phyloP scores from a whole-genome alignment of 2,797 vertebrate species.

The Leuciscus waleckii region DNA sequence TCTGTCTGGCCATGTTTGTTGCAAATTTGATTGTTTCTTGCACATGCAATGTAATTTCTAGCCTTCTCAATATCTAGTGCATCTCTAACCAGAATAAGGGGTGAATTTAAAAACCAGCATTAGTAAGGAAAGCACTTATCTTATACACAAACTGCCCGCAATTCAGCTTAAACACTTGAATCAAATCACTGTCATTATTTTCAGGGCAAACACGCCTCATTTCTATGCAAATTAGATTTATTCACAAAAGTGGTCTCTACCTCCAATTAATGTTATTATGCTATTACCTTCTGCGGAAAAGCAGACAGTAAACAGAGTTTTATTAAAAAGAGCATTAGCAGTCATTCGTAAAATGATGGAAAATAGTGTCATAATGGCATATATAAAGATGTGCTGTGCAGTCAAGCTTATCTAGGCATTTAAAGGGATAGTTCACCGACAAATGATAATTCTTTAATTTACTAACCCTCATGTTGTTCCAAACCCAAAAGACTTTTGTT shows the following conservation, averaged over 20 bases:
- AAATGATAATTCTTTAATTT: not conserved
- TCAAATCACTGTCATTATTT: slow-evolving; percentile 1
- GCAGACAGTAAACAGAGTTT: not conserved
- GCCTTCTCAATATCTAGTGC: not conserved
- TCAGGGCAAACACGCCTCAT: not conserved
- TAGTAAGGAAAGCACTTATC: not conserved
- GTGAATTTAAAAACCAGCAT: not conserved
- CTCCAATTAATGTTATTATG: slow-evolving; percentile 6
- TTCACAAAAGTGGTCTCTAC: slow-evolving; percentile 9
- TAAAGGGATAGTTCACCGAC: not conserved
- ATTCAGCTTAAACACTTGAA: not conserved
- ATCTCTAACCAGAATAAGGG: no score
- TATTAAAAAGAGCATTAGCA: slow-evolving; percentile 9
- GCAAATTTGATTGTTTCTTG: not conserved
- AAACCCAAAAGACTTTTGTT: not conserved
- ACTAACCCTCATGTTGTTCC: not conserved
- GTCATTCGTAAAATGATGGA: not conserved
- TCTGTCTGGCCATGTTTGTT: not conserved
- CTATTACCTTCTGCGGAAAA: not conserved
- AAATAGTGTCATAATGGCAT: not conserved
- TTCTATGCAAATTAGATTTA: slow-evolving; percentile 20
- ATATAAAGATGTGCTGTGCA: not conserved
- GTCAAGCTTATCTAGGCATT: not conserved
- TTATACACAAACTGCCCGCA: not conserved
- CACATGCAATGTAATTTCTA: not conserved